phyloP scores from a whole-genome alignment of 2,888 invertebrate genomes.

The Caenorhabditis sp. region DNA sequence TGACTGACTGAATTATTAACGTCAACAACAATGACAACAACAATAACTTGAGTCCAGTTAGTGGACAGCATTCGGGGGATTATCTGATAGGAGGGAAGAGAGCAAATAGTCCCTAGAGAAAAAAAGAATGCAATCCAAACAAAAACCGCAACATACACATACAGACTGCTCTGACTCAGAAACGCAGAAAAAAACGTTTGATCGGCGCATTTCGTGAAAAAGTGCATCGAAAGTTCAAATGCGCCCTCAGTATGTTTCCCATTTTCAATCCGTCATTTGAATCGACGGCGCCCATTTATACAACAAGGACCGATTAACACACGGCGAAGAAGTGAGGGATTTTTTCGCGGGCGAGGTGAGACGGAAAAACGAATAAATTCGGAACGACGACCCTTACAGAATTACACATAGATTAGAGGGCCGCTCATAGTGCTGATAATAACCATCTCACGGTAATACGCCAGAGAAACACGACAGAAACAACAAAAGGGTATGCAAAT shows the following conservation, averaged over 20 bases:
- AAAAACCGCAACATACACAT: conserved; percentile 40
- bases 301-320: conserved; percentile 38
- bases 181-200: conserved; percentile 10
- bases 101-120: conserved; percentile 25
- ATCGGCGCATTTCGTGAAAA: conserved; percentile 10
- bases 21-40: too few species aligned
- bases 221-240: conserved; percentile 54
- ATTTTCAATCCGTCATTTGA: conserved; percentile 5
- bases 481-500: conserved; percentile 43
- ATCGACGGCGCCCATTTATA: conserved; percentile 11
- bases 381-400: too few species aligned
- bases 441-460: background rate
- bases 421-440: background rate
- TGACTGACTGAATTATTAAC: too few species aligned
- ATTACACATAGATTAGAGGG: conserved; percentile 1
- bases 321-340: conserved; percentile 1
- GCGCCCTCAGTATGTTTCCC: conserved; percentile 17
- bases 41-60: too few species aligned
- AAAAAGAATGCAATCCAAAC: conserved; percentile 47
- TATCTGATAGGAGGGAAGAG: too few species aligned
- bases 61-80: too few species aligned
- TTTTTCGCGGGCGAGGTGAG: background rate
- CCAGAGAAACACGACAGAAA: conserved; percentile 27
- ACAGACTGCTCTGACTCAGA: conserved; percentile 12
- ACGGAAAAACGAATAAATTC: too few species aligned